Conservation (phyloP, 2,888 invertebrate genomes). For the Caenorhabditis uteleia region DNA sequence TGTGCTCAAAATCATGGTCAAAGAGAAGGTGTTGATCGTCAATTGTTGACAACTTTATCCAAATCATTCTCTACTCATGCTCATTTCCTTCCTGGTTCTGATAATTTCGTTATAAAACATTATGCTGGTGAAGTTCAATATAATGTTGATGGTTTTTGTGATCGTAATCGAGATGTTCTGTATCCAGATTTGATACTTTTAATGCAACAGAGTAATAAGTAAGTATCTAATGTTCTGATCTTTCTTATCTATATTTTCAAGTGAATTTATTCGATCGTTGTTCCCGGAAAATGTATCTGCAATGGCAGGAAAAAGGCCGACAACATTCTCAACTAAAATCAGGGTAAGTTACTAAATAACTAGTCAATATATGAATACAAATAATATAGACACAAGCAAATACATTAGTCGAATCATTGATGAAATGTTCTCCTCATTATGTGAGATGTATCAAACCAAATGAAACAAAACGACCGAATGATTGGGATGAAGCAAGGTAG, state of each 20-base stretch:
- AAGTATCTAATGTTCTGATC: constrained; percentile 52
- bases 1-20: constrained; percentile 79
- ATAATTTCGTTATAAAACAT: constrained; percentile 76
- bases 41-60: constrained; percentile 40
- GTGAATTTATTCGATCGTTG: constrained; percentile 75
- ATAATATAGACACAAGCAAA: constrained; percentile 75
- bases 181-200: constrained; percentile 77
- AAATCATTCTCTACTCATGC: constrained; percentile 72
- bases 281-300: constrained; percentile 75
- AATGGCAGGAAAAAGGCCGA: constrained; percentile 74
- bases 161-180: constrained; percentile 78
- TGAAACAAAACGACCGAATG: constrained; percentile 77
- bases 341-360: constrained; percentile 71
- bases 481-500: constrained; percentile 76
- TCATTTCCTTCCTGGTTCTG: constrained; percentile 75
- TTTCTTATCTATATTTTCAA: constrained; percentile 62
- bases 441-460: constrained; percentile 80
- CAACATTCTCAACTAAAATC: constrained; percentile 78
- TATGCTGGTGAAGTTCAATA: constrained; percentile 79
- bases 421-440: constrained; percentile 78
- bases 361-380: background rate
- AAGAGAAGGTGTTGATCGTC: constrained; percentile 76
- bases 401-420: constrained; percentile 76
- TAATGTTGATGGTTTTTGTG: constrained; percentile 77
- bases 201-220: constrained; percentile 77